These are phyloP conservation scores for Drosophila pandora DNA, from an alignment of 1,140 invertebrate genomes.

Conservation along the genomic window DNA sequence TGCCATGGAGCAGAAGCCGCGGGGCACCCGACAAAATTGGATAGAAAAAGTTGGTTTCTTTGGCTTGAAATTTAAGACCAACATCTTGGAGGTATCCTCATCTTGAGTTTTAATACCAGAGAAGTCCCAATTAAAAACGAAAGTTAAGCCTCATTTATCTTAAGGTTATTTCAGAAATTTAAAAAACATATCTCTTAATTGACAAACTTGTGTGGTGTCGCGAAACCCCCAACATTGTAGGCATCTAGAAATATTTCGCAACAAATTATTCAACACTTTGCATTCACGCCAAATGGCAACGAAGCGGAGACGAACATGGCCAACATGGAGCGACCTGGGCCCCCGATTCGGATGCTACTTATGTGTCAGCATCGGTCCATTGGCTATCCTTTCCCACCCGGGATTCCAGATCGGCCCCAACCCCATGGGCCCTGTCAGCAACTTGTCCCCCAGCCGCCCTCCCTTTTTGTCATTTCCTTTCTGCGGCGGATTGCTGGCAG, in stretches of 20 bases:
- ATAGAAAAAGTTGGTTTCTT: neutral
- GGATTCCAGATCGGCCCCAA: neutral
- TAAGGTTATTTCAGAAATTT: neutral
- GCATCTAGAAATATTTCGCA: slow-evolving; percentile 77
- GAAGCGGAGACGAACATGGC: slow-evolving; percentile 32
- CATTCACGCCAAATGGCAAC: slow-evolving; percentile 55
- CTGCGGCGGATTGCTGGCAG: slow-evolving; percentile 61
- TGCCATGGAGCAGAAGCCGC: slow-evolving; percentile 28
- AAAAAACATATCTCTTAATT: neutral
- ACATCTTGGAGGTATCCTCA: neutral
- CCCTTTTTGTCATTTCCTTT: slow-evolving; percentile 74
- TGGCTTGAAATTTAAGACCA: neutral
- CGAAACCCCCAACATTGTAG: slow-evolving; percentile 30
- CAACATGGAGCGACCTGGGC: slow-evolving; percentile 65
- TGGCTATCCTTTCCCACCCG: neutral
- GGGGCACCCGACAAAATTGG: slow-evolving; percentile 41
- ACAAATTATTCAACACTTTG: slow-evolving; percentile 82
- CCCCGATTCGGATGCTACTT: slow-evolving; percentile 13
- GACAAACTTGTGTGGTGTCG: slow-evolving; percentile 50
- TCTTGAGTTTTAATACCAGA: too few species aligned
- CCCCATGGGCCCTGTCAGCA: slow-evolving; percentile 47
- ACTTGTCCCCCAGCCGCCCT: slow-evolving; percentile 60
- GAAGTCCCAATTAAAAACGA: too few species aligned
- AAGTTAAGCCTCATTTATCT: too few species aligned
- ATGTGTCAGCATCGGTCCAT: slow-evolving; percentile 7